Conservation (phyloP, 2,888 invertebrate species). For the Malthinus flaveolus region DNA sequence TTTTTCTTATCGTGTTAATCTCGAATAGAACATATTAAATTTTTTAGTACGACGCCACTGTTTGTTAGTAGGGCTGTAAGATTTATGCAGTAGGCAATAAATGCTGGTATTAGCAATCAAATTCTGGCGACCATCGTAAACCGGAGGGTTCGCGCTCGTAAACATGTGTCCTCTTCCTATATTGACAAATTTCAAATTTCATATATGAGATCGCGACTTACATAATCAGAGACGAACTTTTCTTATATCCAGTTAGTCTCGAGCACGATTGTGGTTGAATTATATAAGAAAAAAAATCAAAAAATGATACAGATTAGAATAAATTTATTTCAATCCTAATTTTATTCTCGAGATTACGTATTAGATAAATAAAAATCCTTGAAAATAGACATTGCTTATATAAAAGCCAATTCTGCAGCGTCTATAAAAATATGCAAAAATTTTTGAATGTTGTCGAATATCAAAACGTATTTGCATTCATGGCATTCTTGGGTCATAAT, state of each 20-base stretch:
- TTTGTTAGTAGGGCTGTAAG: slow-evolving; percentile 36
- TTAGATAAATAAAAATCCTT: slow-evolving; percentile 3
- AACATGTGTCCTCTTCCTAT: slow-evolving; percentile 46
- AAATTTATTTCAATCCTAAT: slow-evolving; percentile 1
- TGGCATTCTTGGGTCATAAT: slow-evolving; percentile 17
- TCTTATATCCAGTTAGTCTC: slow-evolving; percentile 1
- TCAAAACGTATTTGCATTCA: slow-evolving; percentile 13
- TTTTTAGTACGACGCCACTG: slow-evolving; percentile 23
- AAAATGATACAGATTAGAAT: not conserved
- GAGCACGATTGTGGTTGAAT: not conserved
- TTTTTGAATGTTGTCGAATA: slow-evolving; percentile 13
- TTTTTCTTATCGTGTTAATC: too few relatives aligned
- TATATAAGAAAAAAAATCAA: not conserved
- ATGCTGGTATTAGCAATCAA: slow-evolving; percentile 49
- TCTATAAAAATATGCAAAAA: slow-evolving; percentile 16
- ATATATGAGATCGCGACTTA: slow-evolving; percentile 35
- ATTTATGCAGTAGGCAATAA: slow-evolving; percentile 50
- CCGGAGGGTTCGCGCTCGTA: slow-evolving; percentile 46
- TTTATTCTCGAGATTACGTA: slow-evolving; percentile 2
- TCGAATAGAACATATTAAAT: not conserved
- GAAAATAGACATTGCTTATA: not conserved
- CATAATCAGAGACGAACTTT: slow-evolving; percentile 13
- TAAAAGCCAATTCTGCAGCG: slow-evolving; percentile 9
- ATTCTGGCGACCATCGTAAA: slow-evolving; percentile 45
- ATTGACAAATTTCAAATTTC: slow-evolving; percentile 46